Base-by-base conservation (phyloP, 1,140 invertebrate genomes). In the Protaetia brevitarsis region DNA sequence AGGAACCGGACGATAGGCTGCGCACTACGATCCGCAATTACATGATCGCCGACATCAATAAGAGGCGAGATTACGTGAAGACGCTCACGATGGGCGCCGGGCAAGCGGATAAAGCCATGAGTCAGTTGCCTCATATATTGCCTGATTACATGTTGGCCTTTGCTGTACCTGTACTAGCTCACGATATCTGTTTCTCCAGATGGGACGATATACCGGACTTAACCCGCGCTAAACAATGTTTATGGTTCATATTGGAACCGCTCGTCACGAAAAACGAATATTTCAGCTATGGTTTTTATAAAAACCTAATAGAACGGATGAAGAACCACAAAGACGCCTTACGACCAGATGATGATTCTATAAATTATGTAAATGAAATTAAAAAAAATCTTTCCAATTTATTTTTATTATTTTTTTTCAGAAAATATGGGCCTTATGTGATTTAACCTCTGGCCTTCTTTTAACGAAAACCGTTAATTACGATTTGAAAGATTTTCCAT, bases 61-160 rank as follows among this genome's bases (percentile, higher is more conserved):
- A 92, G 72, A 84, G 96, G 73, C 83, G 95, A 66, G 95, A 98
- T 78, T 97, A 95, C 77, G 88, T 97, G 6, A 94, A 95, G 79
- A 89, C 89, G 65, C 82, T 94, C 63, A 86, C 85, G 2, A 80
- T 82, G 79, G 80, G 79, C 56, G 73, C 75, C 69, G 70, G 73
- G n/a, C 74, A 75, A 80, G 82, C 85, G 68, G 85, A 91, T 76
- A 84, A 86, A 73, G 85, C 88, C 16, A 81, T 89, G 68, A 81
- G 84, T 70, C 90, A 93, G 79, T 75, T 94, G 72, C 87, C 90
- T n/a, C 90, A 93, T 76, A 93, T 95, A 76, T 81, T 95, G 76
- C 96, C 96, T 59, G 96, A 99, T 81, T 98, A 97, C 78, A 96
- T 97, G 88, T 79, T 98, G 70, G 93, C 96, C 59, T 98, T 97